phyloP scores from a whole-genome alignment of 2,797 vertebrate species.

The Phataginus tricuspis region DNA sequence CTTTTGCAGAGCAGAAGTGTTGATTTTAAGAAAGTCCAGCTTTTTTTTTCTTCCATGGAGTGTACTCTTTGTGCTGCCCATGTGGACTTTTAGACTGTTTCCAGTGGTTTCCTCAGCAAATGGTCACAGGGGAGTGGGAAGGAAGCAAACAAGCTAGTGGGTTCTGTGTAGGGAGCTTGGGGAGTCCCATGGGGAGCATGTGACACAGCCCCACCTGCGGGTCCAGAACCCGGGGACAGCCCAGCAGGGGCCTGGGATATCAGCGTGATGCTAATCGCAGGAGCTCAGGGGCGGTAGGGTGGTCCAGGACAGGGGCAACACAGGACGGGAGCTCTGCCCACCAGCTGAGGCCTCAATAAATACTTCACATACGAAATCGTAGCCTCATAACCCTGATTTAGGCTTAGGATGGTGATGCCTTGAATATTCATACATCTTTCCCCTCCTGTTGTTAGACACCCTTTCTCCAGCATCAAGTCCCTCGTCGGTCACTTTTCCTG shows the following conservation, averaged over 20 bases:
- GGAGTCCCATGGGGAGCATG: rapidly evolving
- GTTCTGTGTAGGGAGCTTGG: rapidly evolving
- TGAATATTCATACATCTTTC: conserved; percentile 43
- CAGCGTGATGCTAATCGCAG: rapidly evolving
- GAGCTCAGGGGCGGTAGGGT: background rate
- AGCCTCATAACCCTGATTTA: background rate
- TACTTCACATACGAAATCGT: rapidly evolving
- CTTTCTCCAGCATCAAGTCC: conserved; percentile 97
- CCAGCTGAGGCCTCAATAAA: rapidly evolving
- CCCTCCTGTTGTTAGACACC: conserved; percentile 87
- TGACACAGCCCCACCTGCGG: rapidly evolving
- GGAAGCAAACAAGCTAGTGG: background rate
- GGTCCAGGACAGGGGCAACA: background rate
- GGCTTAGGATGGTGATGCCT: rapidly evolving
- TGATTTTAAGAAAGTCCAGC: background rate
- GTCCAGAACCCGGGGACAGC: background rate
- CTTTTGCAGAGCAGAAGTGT: background rate
- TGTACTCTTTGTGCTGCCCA: background rate
- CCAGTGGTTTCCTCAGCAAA: background rate
- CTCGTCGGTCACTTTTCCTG: conserved; percentile 90
- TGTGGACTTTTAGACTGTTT: background rate
- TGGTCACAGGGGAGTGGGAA: background rate
- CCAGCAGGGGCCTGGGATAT: too few species aligned
- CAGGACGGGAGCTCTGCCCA: background rate
- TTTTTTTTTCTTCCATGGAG: background rate